These are phyloP conservation scores for Diplosoma virens DNA, from an alignment of 23 tunicate genomes.

Conservation along the genomic window DNA sequence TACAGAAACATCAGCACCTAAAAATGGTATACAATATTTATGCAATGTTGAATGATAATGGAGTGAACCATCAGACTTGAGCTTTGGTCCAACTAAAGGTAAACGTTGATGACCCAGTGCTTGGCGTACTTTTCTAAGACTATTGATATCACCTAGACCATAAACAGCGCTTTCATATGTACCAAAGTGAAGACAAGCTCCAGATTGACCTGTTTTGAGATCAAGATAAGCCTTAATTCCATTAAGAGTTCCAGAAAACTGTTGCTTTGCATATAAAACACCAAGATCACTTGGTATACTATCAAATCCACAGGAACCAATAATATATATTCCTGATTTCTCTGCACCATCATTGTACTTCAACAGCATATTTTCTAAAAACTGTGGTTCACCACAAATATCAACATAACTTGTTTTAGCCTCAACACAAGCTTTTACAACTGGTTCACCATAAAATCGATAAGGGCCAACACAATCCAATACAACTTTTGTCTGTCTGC, in stretches of 20 bases:
- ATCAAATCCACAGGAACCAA: constrained; percentile 96
- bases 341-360: constrained; percentile 81
- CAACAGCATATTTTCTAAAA: constrained; percentile 70
- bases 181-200: constrained; percentile 48
- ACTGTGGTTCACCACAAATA: constrained; percentile 94
- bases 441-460: constrained; percentile 86
- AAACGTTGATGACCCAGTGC: constrained; percentile 27
- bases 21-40: constrained; percentile 70
- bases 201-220: constrained; percentile 43
- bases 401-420: constrained; percentile 74
- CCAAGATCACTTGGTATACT: constrained; percentile 93
- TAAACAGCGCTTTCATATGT: constrained; percentile 91
- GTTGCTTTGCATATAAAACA: constrained; percentile 41
- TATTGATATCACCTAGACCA: constrained; percentile 47
- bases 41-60: constrained; percentile 24
- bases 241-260: constrained; percentile 58
- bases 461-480: constrained; percentile 95
- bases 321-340: constrained; percentile 47
- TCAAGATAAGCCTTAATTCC: constrained; percentile 54
- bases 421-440: constrained; percentile 85
- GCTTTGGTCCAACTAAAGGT: constrained; percentile 65
- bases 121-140: constrained; percentile 45
- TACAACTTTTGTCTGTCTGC: constrained; percentile 59
- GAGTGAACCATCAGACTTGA: constrained; percentile 33
- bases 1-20: constrained; percentile 86